Base-by-base conservation (phyloP, 1,140 invertebrate species). In the Ceratina calcarata region DNA sequence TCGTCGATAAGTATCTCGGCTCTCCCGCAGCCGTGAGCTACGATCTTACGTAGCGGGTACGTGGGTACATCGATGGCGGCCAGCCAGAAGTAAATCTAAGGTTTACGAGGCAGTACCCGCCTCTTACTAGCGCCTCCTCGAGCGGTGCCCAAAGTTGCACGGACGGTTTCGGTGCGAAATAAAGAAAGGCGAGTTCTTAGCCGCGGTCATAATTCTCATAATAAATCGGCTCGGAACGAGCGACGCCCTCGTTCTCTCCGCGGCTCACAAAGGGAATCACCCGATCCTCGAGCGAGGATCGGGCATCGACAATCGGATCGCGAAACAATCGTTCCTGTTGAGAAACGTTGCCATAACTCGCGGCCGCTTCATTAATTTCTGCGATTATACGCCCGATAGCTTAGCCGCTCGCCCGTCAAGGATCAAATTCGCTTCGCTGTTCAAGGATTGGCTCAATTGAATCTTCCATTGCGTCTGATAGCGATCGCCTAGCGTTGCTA, bases 51-150 rank as follows among this genome's bases (percentile, higher is more conserved):
- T 89, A 84, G 85, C 85, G 86, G 82, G 27, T 86, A 87, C 84
- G 87, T 83, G 89, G 86, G 27, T 90, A 89, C 89, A 91, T 92
- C 91, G 92, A 93, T 93, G 92, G 92, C 92, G 92, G 91, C 91
- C 88, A 89, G 91, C 90, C 90, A 91, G 91, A 92, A 93, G 92
- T 93, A 93, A 93, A 93, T 93, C 91, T 93, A 93, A 93, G 91
- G 92, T 93, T 92, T 93, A 93, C 91, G 92, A 93, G 92, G 91
- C 91, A 93, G 92, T 91, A 91, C 92, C 92, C 27, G 92, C 92
- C 92, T 93, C 92, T 93, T 93, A 93, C 92, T 93, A 92, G 92
- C 92, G 91, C 92, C 92, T 93, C 91, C 92, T 92, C 91, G 91
- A 92, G 91, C 90, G 90, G 90, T 90, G 88, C 90, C 90, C 88